Percentiles rank a stretch among this genome's conserved stretches.
Conservation (phyloP, 2,888 invertebrate genomes). For the Ormyrus labotus region DNA sequence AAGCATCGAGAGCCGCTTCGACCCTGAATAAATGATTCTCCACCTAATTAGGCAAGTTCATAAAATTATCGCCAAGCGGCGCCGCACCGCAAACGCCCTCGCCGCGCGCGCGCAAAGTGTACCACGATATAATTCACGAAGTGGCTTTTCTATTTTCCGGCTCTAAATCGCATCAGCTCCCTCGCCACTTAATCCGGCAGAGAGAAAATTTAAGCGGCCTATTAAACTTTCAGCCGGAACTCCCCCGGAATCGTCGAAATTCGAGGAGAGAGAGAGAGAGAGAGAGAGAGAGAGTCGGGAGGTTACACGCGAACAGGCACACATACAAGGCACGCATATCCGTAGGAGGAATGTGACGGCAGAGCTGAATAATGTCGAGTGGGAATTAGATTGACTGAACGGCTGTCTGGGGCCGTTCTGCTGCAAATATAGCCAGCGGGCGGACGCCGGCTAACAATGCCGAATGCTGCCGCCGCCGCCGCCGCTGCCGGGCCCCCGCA, state of each 20-base stretch:
- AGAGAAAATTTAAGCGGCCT: constrained; percentile 12
- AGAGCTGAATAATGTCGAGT: constrained; percentile 60
- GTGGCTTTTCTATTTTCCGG: too few species aligned
- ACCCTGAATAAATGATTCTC: too few species aligned
- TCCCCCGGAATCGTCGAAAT: background rate
- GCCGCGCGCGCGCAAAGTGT: too few species aligned
- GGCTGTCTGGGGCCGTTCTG: constrained; percentile 17
- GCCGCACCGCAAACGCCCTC: too few species aligned
- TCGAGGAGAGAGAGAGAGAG: background rate
- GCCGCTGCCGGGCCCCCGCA: constrained; percentile 60
- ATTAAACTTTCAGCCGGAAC: constrained; percentile 34
- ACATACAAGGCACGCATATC: background rate
- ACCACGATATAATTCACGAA: background rate
- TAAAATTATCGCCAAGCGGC: too few species aligned
- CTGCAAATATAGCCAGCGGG: constrained; percentile 56
- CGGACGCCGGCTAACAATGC: constrained; percentile 65
- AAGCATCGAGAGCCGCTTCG: too few species aligned
- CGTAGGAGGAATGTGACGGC: constrained; percentile 39
- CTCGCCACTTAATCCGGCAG: background rate
- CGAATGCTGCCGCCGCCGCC: constrained; percentile 17
- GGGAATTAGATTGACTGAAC: constrained; percentile 58
- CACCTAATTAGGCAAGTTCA: too few species aligned
- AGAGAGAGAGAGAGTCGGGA: background rate
- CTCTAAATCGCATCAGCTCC: too few species aligned
- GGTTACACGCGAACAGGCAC: background rate